Base-by-base conservation (phyloP, 2,113 vertebrate genomes). In the Oplegnathus fasciatus region DNA sequence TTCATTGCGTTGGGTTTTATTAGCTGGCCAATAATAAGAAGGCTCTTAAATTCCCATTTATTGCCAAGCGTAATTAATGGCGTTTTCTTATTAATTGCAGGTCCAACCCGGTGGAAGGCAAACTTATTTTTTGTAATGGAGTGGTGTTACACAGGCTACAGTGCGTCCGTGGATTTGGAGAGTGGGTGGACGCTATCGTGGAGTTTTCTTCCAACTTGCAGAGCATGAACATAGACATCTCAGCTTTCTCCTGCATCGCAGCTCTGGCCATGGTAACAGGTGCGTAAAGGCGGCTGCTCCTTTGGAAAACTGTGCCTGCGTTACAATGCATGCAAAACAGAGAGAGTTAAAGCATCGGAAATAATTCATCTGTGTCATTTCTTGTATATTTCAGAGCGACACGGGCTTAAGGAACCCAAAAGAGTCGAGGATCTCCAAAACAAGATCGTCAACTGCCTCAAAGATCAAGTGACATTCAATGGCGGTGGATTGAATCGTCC, bases 201-300 rank as follows among this genome's bases (percentile, higher is more conserved):
- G 98, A 99, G 71, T 99, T 99, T 86, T 99, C 98, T 84, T 99
- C 98, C 94, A 99, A 98, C 95, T 89, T 99, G 89, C 98, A 99
- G 82, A 98, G 97, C 95, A 97, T 99, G 98, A 99, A 97, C 95
- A 96, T 99, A 64, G 98, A 99, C 77, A 99, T 99, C 91, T 99
- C 98, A 67, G 97, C 98, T 78, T 99, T 99, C 94, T 98, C 98
- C 9, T 99, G 98, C 96, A 99, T 99, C 94, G 98, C 98, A 73
- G 98, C 98, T 80, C 96, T 99, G 89, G 98, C 98, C 80, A 99
- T 99, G 98, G 98, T 99, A 76, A 99, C 98, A 98, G 98, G 98
- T 99, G 91, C 88, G 97, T 96, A 91, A 88, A 86, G 3, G 37
- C 73, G 60, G 24, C 46, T 6, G 28, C 57, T 20, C 30, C 10